Conservation (phyloP, 2,888 invertebrate species). For the Apotomis turbidana region DNA sequence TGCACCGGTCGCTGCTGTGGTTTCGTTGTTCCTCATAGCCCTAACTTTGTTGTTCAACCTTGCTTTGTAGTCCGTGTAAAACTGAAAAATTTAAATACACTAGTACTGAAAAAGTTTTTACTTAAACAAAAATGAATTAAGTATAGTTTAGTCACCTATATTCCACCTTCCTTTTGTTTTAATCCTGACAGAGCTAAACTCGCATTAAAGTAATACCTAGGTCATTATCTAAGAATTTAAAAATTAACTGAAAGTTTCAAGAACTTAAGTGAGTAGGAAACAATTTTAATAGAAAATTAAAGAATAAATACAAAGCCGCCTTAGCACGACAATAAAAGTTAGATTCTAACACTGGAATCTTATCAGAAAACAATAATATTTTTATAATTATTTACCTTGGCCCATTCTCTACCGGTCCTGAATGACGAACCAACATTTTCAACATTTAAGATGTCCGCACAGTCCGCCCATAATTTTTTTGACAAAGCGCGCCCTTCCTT, state of each 20-base stretch:
- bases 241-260: no score
- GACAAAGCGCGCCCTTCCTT: conserved; percentile 41
- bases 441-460: conserved; percentile 39
- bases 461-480: conserved; percentile 39
- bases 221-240: no score
- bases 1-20: conserved; percentile 38
- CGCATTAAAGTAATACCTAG: no score
- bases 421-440: conserved; percentile 38
- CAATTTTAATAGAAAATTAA: no score
- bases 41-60: conserved; percentile 37
- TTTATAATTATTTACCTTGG: conserved; percentile 26
- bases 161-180: no score
- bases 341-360: no score
- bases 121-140: not conserved
- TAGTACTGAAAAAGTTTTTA: not conserved
- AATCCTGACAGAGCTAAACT: no score
- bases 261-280: no score
- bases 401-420: conserved; percentile 38
- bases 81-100: conserved; percentile 14
- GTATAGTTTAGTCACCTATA: not conserved
- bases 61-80: conserved; percentile 40
- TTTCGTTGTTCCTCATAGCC: conserved; percentile 40
- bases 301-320: no score
- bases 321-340: no score
- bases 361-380: no score